Evolutionary conservation across 2,888 invertebrate species (phyloP).

Genomic region (Nomada ruficornis): DNA sequence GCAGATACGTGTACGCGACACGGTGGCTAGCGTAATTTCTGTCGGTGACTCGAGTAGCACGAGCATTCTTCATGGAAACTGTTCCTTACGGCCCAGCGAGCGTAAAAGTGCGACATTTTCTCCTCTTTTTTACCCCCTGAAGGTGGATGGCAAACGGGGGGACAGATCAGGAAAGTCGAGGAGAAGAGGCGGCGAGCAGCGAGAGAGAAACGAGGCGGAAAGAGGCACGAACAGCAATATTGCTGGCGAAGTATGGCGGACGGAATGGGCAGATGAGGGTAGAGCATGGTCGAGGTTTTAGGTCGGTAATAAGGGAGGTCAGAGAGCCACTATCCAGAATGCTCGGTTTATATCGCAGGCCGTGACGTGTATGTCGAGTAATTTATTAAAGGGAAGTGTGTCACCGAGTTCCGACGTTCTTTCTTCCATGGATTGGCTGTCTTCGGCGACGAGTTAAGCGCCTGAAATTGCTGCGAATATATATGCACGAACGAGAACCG

Average conservation of each 20-base stretch:
- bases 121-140: background rate
- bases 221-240: constrained; percentile 45
- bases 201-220: constrained; percentile 42
- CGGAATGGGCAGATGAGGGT: constrained; percentile 24
- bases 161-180: constrained; percentile 39
- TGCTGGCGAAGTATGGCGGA: constrained; percentile 15
- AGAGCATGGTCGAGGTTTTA: constrained; percentile 44
- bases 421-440: constrained; percentile 16
- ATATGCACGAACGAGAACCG: too few relatives aligned
- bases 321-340: constrained; percentile 29
- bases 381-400: constrained; percentile 55
- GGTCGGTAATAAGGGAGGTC: constrained; percentile 52
- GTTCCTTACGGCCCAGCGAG: background rate
- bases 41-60: background rate
- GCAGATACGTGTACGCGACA: constrained; percentile 23
- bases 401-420: constrained; percentile 34
- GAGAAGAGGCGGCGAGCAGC: background rate
- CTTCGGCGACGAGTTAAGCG: constrained; percentile 7
- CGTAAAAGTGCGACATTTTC: background rate
- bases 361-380: constrained; percentile 32
- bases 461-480: background rate
- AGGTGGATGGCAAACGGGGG: constrained; percentile 22
- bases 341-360: constrained; percentile 17
- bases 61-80: background rate
- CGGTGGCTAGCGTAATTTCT: constrained; percentile 21